Percentiles rank a stretch among this genome's conserved stretches.
Conservation (phyloP, 2,113 vertebrate species). For the Uropsilus gracilis region DNA sequence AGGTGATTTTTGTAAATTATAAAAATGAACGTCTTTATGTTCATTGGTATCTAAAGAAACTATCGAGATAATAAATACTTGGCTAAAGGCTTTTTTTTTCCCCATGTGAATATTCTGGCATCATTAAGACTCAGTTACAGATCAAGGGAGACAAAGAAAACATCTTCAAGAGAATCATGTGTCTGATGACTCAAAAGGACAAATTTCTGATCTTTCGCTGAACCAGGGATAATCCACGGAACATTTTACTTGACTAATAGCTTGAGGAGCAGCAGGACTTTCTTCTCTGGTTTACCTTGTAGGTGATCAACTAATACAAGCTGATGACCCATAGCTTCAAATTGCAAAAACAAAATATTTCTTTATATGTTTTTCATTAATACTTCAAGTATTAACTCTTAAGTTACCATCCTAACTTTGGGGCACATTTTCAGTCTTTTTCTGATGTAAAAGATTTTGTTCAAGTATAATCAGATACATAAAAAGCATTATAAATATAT, state of each 20-base stretch:
- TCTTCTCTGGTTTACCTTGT: neutral
- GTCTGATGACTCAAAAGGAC: neutral
- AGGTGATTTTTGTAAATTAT: neutral
- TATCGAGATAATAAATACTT: neutral
- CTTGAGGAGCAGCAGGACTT: neutral
- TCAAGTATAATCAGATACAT: neutral
- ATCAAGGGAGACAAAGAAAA: neutral
- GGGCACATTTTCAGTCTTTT: neutral
- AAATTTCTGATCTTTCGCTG: neutral
- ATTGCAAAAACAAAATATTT: neutral
- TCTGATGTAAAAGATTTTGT: neutral
- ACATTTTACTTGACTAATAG: neutral
- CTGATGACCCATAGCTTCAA: neutral
- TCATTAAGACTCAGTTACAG: neutral
- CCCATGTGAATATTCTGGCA: neutral
- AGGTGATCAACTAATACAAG: neutral
- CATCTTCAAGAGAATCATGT: neutral
- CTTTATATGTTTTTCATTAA: neutral
- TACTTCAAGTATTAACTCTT: conserved; percentile 8
- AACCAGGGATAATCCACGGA: neutral
- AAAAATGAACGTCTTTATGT: neutral
- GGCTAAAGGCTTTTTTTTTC: neutral
- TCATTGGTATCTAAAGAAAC: neutral
- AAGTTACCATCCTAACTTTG: conserved; percentile 1
- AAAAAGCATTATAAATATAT: neutral